Evolutionary conservation across 2,113 vertebrate species (phyloP), one percentile per base, ranked within the genome.

Genomic region (Scopus umbretta): DNA sequence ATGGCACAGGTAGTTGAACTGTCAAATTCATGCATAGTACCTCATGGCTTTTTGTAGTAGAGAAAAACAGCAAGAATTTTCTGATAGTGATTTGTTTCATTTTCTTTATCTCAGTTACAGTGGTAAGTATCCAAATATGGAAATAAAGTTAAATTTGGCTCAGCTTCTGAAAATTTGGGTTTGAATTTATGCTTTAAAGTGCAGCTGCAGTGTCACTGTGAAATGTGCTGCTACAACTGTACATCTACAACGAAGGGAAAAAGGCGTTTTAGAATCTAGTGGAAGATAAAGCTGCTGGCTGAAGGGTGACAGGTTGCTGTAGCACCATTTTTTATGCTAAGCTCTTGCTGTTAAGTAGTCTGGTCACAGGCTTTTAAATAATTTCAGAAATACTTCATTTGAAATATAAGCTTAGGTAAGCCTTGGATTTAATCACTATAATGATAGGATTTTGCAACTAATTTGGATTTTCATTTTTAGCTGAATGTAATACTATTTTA

Each of bases 71-170:
- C 61, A 65, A 49, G 45, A 42, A 36, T 92, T 83, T 86, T 83
- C 67, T 50, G n/a, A 70, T 9, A 55, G 53, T 26, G 84, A 83
- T 49, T 84, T 1, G 29, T 86, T 84, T 78, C 3, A 52, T 86
- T 92, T 84, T 91, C 88, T 81, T 73, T 83, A 92, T 91, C 68
- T 91, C 76, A 66, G 45, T 88, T 93, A 62, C 17, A 58, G 17
- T 84, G 59, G 50, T 82, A 88, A 40, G 38, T 36, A 76, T 62
- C 62, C 45, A 90, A 62, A 73, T 76, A 94, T 26, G 36, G 79
- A 94, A 96, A 94, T 85, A 67, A 80, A 56, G 65, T 85, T 84
- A 87, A 88, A 95, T 92, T 90, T 94, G 74, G 47, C 70, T 93
- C 32, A 79, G 58, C 50, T 75, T 88, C 80, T 86, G 87, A 90